phyloP scores from a whole-genome alignment of 2,888 invertebrate species.

The Busseola fusca region DNA sequence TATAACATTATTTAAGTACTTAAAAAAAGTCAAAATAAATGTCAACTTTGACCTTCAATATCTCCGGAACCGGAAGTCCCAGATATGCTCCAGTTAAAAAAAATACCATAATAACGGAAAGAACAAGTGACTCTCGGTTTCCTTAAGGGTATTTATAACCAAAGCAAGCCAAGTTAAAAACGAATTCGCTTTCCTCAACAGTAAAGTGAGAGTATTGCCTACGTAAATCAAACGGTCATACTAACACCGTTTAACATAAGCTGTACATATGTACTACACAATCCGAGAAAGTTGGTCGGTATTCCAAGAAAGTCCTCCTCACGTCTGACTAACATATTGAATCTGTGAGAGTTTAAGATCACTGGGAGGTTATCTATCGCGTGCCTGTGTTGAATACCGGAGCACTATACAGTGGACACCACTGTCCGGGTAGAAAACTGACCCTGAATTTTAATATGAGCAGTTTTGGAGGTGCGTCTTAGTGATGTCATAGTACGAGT shows the following conservation, averaged over 20 bases:
- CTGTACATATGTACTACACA: conserved; percentile 28
- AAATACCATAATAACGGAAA: not conserved
- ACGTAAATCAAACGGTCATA: conserved; percentile 18
- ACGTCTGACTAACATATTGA: conserved; percentile 61
- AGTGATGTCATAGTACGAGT: not conserved
- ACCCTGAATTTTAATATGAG: not conserved
- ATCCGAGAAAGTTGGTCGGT: conserved; percentile 57
- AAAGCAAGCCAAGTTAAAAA: conserved; percentile 4
- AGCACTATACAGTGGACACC: conserved; percentile 6
- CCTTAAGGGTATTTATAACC: not conserved
- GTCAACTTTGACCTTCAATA: not conserved
- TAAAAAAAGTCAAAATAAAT: not conserved
- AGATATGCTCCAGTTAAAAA: not conserved
- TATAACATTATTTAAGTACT: not conserved
- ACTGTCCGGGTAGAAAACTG: not conserved
- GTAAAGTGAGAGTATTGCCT: conserved; percentile 34
- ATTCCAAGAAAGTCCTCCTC: conserved; percentile 52
- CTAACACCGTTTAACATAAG: conserved; percentile 33
- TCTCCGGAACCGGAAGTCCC: not conserved
- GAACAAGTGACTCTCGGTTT: not conserved
- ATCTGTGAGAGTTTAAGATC: conserved; percentile 67
- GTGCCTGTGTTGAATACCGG: conserved; percentile 53
- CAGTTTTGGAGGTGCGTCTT: not conserved
- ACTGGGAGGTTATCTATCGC: conserved; percentile 63
- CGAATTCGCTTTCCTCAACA: conserved; percentile 1